These are phyloP conservation scores for Chionis minor DNA, from an alignment of 2,113 vertebrate species.

Conservation along the genomic window DNA sequence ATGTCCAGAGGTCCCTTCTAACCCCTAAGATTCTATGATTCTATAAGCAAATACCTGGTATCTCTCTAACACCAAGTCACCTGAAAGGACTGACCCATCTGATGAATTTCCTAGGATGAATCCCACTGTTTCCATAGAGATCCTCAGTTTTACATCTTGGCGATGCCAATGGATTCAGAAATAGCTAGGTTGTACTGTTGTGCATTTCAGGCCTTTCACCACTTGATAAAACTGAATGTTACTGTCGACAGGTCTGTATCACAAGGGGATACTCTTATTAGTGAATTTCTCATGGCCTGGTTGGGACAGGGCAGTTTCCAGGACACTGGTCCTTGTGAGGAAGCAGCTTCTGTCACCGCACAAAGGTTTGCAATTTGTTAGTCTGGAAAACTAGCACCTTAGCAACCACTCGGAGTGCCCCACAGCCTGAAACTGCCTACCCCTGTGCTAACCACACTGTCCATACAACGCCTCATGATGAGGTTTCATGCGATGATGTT, in stretches of 20 bases:
- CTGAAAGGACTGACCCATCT: background rate
- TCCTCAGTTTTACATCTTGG: background rate
- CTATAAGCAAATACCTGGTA: background rate
- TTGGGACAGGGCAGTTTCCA: background rate
- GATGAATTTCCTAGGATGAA: background rate
- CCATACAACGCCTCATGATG: background rate
- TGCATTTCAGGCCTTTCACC: background rate
- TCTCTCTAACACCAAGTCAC: background rate
- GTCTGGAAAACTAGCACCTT: background rate
- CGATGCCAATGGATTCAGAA: background rate
- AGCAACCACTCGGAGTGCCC: background rate
- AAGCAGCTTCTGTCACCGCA: background rate
- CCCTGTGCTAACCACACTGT: background rate
- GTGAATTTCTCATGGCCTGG: background rate
- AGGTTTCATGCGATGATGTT: background rate
- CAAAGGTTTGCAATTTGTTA: background rate
- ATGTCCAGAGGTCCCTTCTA: too few relatives aligned
- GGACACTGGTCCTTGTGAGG: background rate
- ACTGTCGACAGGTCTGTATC: background rate
- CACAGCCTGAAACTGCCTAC: background rate
- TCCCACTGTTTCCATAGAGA: constrained; percentile 27
- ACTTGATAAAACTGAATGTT: background rate
- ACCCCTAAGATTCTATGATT: too few relatives aligned
- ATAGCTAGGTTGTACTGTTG: background rate
- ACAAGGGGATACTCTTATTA: background rate